phyloP scores from a whole-genome alignment of 1,140 invertebrate genomes.

The Trichonephila clavipes region DNA sequence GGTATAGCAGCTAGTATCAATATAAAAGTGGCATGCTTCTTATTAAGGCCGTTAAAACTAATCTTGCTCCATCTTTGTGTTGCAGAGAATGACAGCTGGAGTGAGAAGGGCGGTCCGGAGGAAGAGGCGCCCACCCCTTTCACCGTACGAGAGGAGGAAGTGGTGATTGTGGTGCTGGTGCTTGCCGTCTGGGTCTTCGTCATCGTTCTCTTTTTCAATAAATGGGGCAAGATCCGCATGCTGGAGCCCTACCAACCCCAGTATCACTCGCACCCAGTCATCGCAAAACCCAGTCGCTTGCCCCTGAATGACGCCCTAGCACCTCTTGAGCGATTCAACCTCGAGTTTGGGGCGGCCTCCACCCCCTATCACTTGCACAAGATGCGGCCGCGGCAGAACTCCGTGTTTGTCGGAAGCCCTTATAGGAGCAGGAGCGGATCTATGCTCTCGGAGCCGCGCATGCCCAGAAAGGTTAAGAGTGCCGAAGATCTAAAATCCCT shows the following conservation, averaged over 20 bases:
- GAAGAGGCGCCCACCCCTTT: slow-evolving; percentile 79
- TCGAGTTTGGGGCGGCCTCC: slow-evolving; percentile 45
- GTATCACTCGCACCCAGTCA: slow-evolving; percentile 84
- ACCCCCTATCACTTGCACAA: slow-evolving; percentile 36
- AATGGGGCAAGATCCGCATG: slow-evolving; percentile 95
- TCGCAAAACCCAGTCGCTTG: slow-evolving; percentile 58
- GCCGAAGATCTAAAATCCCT: slow-evolving; percentile 90
- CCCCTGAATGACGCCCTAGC: slow-evolving; percentile 59
- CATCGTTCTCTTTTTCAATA: slow-evolving; percentile 91
- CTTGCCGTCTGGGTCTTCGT: slow-evolving; percentile 92
- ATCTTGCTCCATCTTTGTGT: background rate
- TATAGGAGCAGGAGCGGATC: slow-evolving; percentile 75
- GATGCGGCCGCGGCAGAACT: slow-evolving; percentile 84
- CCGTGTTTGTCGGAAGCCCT: slow-evolving; percentile 90
- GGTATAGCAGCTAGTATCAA: too few relatives aligned
- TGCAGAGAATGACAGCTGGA: slow-evolving; percentile 75
- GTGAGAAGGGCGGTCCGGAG: slow-evolving; percentile 64
- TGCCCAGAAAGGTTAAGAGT: slow-evolving; percentile 88
- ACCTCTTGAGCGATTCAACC: slow-evolving; percentile 56
- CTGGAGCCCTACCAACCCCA: slow-evolving; percentile 91
- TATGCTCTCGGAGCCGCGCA: slow-evolving; percentile 72
- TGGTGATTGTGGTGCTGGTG: slow-evolving; percentile 92
- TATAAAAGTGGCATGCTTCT: too few relatives aligned
- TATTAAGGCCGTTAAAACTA: too few relatives aligned
- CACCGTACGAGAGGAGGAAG: slow-evolving; percentile 90